phyloP scores from a whole-genome alignment of 2,888 invertebrate species.

The Pherbina coryleti region DNA sequence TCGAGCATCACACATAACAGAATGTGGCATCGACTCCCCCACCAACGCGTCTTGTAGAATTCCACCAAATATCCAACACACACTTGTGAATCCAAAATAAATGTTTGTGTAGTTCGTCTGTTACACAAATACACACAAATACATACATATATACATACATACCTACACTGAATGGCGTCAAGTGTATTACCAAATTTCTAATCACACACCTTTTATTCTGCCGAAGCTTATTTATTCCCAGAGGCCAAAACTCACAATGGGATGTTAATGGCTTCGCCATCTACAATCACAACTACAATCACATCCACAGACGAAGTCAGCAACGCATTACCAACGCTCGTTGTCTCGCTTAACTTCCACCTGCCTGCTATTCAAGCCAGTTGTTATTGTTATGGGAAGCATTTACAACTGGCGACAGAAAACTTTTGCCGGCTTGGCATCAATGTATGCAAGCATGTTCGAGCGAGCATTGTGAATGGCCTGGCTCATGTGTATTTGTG shows the following conservation, averaged over 20 bases:
- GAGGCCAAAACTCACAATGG: conserved; percentile 45
- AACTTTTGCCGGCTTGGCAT: background rate
- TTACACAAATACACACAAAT: background rate
- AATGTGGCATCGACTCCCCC: background rate
- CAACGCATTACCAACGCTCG: conserved; percentile 11
- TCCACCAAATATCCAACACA: no score
- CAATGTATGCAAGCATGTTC: background rate
- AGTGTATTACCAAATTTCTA: conserved; percentile 30
- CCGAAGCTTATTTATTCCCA: conserved; percentile 46
- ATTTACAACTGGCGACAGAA: conserved; percentile 27
- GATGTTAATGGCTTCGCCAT: conserved; percentile 42
- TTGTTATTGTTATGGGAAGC: background rate
- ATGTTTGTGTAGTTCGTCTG: background rate
- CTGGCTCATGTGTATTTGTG: background rate
- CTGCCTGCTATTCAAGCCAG: background rate
- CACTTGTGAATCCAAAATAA: no score
- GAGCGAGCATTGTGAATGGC: background rate
- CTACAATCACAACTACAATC: background rate
- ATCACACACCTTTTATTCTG: conserved; percentile 31
- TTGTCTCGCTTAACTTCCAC: conserved; percentile 3
- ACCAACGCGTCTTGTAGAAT: background rate
- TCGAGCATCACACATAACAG: background rate
- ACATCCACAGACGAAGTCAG: background rate
- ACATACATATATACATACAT: background rate
- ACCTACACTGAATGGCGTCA: conserved; percentile 19